Conservation (phyloP, 2,797 vertebrate genomes). For the Pipistrellus nathusii region DNA sequence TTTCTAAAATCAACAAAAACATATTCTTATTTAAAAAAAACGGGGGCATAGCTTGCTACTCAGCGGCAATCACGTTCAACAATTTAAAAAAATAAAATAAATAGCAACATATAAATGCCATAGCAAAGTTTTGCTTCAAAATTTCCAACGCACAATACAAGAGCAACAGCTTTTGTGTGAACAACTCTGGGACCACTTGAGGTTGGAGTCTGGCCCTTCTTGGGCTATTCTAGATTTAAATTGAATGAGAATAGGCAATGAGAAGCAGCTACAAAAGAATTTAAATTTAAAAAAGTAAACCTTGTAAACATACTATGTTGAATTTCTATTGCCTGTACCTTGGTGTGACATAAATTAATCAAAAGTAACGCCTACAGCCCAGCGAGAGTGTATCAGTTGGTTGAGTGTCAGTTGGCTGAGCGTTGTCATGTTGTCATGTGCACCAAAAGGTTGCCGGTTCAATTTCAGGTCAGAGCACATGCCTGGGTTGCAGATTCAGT, state of each 20-base stretch:
- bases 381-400: not conserved
- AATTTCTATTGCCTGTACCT: not conserved
- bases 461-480: not conserved
- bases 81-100: not conserved
- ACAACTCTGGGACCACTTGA: not conserved
- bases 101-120: not conserved
- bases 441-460: not conserved
- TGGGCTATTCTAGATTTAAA: not conserved
- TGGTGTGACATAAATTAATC: conserved; percentile 18
- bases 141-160: conserved; percentile 8
- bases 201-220: not conserved
- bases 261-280: not conserved
- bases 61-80: no score
- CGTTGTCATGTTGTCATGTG: not conserved
- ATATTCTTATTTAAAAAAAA: not conserved
- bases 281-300: conserved; percentile 20
- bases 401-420: not conserved
- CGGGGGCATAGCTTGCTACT: no score
- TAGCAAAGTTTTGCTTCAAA: not conserved
- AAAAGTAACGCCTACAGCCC: no score
- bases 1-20: not conserved
- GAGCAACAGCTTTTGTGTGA: not conserved
- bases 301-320: not conserved
- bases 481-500: not conserved
- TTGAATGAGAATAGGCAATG: not conserved